phyloP scores from a whole-genome alignment of 2,113 vertebrate genomes.

The Gymnogyps californianus region DNA sequence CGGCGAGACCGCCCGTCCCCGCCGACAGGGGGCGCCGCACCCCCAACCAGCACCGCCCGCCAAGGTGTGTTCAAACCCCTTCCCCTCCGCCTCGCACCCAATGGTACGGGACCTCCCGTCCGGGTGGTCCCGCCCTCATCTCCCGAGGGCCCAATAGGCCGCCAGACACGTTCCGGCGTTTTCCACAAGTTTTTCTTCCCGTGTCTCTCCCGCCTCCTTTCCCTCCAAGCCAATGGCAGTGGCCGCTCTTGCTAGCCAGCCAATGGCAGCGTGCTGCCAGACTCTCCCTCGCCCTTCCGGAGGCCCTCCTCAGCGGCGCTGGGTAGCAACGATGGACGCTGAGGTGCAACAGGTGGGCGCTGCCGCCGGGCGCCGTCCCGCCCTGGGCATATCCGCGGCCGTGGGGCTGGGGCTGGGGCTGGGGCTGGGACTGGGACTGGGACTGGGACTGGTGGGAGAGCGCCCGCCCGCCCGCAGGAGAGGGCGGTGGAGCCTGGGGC shows the following conservation, averaged over 20 bases:
- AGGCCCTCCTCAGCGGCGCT: accelerated
- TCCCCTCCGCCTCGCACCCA: background rate
- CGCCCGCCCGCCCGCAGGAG: too few species aligned
- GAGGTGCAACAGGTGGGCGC: background rate
- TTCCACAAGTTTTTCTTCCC: background rate
- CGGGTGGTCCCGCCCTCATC: background rate
- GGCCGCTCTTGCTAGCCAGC: background rate
- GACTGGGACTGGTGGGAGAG: too few species aligned
- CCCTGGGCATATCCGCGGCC: background rate
- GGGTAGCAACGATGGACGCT: background rate
- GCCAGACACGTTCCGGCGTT: background rate
- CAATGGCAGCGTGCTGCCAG: background rate
- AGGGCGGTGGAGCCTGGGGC: background rate
- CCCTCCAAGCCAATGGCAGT: background rate
- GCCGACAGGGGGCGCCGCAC: background rate
- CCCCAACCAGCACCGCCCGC: background rate
- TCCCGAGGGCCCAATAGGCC: background rate
- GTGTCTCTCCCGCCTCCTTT: background rate
- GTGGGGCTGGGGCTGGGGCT: background rate
- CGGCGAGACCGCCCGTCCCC: accelerated
- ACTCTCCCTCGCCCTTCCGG: background rate
- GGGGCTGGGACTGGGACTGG: too few species aligned
- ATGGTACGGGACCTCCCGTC: accelerated
- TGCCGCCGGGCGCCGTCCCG: accelerated
- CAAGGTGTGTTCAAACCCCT: accelerated